Evolutionary conservation across 1,140 invertebrate species (phyloP).

Genomic region (Wiebesia pumilae): DNA sequence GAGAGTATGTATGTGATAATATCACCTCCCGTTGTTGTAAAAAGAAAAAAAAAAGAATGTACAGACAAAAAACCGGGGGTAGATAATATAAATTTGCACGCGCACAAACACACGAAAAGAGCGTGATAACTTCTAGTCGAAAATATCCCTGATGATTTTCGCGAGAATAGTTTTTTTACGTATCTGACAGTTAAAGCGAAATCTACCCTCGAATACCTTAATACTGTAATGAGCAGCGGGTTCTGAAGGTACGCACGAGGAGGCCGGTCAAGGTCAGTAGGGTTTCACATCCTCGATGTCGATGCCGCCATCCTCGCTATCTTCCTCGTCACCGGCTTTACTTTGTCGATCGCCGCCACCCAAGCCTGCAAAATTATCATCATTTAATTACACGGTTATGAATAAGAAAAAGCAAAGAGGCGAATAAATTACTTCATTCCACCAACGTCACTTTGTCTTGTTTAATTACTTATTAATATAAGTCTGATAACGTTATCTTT

Average conservation of each 20-base stretch:
- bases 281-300: slow-evolving; percentile 68
- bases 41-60: slow-evolving; percentile 12
- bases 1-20: background rate
- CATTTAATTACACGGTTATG: too few relatives aligned
- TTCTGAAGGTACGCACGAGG: slow-evolving; percentile 72
- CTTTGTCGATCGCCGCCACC: slow-evolving; percentile 4
- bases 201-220: slow-evolving; percentile 76
- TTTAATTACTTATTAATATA: too few relatives aligned
- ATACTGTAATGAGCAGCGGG: slow-evolving; percentile 76
- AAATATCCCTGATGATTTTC: slow-evolving; percentile 67
- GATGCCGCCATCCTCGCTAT: slow-evolving; percentile 68
- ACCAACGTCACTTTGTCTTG: too few relatives aligned
- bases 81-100: slow-evolving; percentile 44
- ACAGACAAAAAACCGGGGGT: background rate
- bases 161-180: slow-evolving; percentile 68
- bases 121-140: slow-evolving; percentile 70
- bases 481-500: too few relatives aligned
- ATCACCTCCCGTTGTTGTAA: background rate
- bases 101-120: slow-evolving; percentile 56
- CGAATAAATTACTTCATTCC: too few relatives aligned
- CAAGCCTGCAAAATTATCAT: background rate
- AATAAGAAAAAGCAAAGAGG: too few relatives aligned
- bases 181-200: slow-evolving; percentile 76
- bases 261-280: slow-evolving; percentile 73
- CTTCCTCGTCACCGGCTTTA: slow-evolving; percentile 65